phyloP scores from a whole-genome alignment of 2,888 invertebrate genomes.

The Esperia sulphurella region DNA sequence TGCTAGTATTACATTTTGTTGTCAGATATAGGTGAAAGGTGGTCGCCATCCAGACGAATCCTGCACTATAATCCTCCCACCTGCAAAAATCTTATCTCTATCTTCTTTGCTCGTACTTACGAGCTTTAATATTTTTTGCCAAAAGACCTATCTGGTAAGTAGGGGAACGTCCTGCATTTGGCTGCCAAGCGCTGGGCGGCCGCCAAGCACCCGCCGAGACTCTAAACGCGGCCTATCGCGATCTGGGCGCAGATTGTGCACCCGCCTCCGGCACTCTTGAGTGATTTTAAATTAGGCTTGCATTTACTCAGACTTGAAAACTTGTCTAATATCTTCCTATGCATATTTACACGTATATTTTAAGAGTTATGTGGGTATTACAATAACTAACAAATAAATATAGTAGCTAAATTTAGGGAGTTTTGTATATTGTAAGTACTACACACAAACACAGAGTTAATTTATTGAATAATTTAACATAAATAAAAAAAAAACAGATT shows the following conservation, averaged over 20 bases:
- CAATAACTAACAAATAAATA: too few relatives aligned
- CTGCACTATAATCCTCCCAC: too few relatives aligned
- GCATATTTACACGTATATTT: not conserved
- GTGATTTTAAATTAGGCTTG: slow-evolving; percentile 46
- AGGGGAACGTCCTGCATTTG: slow-evolving; percentile 30
- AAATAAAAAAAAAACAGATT: too few relatives aligned
- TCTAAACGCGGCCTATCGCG: slow-evolving; percentile 49
- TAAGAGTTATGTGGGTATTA: too few relatives aligned
- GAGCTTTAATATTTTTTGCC: slow-evolving; percentile 19
- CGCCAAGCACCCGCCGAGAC: slow-evolving; percentile 37
- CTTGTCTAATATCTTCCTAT: not conserved
- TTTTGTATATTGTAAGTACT: too few relatives aligned
- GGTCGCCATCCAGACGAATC: too few relatives aligned
- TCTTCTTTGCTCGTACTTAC: not conserved
- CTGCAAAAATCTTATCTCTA: too few relatives aligned
- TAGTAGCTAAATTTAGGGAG: too few relatives aligned
- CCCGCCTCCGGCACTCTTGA: slow-evolving; percentile 36
- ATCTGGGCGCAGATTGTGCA: slow-evolving; percentile 38
- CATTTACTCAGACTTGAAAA: not conserved
- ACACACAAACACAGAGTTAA: too few relatives aligned
- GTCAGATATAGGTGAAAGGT: too few relatives aligned
- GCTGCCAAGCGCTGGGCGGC: slow-evolving; percentile 34
- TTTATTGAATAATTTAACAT: too few relatives aligned
- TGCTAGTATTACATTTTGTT: too few relatives aligned
- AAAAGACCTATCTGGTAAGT: slow-evolving; percentile 24